phyloP scores from a whole-genome alignment of 2,888 invertebrate species.

The Himalopsyche japonica region DNA sequence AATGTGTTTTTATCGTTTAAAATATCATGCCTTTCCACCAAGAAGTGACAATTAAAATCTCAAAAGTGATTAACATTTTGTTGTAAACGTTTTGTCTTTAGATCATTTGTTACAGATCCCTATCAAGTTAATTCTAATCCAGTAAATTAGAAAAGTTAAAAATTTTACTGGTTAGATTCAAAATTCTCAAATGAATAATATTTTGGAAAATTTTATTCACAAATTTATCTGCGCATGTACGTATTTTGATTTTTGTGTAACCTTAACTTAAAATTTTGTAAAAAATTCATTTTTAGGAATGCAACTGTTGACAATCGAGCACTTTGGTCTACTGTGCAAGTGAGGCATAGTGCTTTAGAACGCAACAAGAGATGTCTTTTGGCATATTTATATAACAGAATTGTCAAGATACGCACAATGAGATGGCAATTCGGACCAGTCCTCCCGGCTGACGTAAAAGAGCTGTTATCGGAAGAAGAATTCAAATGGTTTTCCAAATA shows the following conservation, averaged over 20 bases:
- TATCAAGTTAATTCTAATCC: too few relatives aligned
- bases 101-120: too few relatives aligned
- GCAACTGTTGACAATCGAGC: slow-evolving; percentile 62
- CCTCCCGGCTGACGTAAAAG: slow-evolving; percentile 81
- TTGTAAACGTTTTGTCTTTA: too few relatives aligned
- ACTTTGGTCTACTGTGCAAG: slow-evolving; percentile 76
- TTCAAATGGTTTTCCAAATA: slow-evolving; percentile 88
- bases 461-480: slow-evolving; percentile 79
- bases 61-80: too few relatives aligned
- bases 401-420: slow-evolving; percentile 79
- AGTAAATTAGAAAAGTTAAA: too few relatives aligned
- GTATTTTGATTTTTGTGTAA: neutral
- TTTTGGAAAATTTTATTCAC: too few relatives aligned
- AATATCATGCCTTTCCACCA: too few relatives aligned
- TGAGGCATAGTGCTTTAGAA: slow-evolving; percentile 83
- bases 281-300: slow-evolving; percentile 46
- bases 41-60: too few relatives aligned
- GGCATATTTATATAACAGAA: slow-evolving; percentile 79
- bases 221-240: too few relatives aligned
- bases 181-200: too few relatives aligned
- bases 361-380: slow-evolving; percentile 89
- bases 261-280: neutral
- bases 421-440: slow-evolving; percentile 96
- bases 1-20: too few relatives aligned
- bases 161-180: too few relatives aligned